A percentile compares a stretch with the other conserved stretches of the same genome.
These are phyloP conservation scores for Ethmia dodecea DNA, from an alignment of 2,888 invertebrate genomes.

Conservation along the genomic window DNA sequence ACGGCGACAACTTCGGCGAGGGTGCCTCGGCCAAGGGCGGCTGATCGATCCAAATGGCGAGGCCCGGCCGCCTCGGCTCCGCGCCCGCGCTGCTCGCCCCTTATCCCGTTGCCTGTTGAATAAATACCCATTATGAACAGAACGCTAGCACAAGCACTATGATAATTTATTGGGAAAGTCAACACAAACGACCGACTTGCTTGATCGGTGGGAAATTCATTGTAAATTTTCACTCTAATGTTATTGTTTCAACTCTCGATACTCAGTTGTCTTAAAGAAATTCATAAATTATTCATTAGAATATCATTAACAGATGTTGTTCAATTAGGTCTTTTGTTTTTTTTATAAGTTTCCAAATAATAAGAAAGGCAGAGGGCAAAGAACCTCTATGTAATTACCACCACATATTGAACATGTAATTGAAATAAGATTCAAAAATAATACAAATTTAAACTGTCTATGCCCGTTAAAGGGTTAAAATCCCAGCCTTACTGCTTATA, in stretches of 20 bases:
- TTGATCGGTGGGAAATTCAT: neutral
- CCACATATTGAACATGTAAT: too few relatives aligned
- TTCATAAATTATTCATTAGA: neutral
- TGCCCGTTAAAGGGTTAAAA: too few relatives aligned
- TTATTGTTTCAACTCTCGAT: neutral
- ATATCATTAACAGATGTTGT: too few relatives aligned
- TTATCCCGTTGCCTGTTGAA: conserved; percentile 33
- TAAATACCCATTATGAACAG: conserved; percentile 24
- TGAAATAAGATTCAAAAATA: too few relatives aligned
- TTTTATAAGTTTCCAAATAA: too few relatives aligned
- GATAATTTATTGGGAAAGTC: conserved; percentile 16
- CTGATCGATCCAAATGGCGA: conserved; percentile 47
- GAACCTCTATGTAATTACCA: too few relatives aligned
- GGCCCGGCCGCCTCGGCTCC: conserved; percentile 24
- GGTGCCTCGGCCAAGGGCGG: conserved; percentile 68
- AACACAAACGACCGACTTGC: conserved; percentile 2
- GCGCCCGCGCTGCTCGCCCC: conserved; percentile 38
- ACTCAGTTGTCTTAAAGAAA: neutral
- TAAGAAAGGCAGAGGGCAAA: too few relatives aligned
- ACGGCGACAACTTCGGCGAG: conserved; percentile 43
- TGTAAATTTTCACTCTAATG: neutral
- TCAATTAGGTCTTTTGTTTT: too few relatives aligned
- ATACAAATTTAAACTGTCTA: too few relatives aligned
- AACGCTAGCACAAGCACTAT: conserved; percentile 7
- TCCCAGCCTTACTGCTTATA: too few relatives aligned